Base-by-base conservation (phyloP, 1,140 invertebrate genomes). In the Lepeophtheirus salmonis region DNA sequence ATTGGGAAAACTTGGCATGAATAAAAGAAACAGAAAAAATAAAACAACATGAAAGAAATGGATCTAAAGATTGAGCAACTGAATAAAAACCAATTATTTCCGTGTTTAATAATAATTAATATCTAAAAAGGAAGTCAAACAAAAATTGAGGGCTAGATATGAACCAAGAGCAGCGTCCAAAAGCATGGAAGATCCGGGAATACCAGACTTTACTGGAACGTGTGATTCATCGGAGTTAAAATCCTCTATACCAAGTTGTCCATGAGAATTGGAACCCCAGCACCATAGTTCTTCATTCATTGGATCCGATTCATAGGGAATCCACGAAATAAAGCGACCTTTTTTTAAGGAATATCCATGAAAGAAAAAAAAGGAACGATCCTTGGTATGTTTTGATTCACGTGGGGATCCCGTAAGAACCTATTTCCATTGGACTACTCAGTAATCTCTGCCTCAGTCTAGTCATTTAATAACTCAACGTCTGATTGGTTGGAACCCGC, bases 241-340 rank as follows among this genome's bases (percentile, higher is more conserved):
- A 22, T 16, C 16, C 21, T 50, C 59, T 16, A 55, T 3, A 2
- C 50, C 59, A 10, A 61, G 25, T 24, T 61, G 59, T 10, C 59
- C 59, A 16, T 61, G 50, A 41, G 16, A 21, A 25, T 61, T 61
- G 14, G 59, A 48, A 1, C 59, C 59, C 59, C 59, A 61, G 3
- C 2, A 22, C 2, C 14, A 61, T 14, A 61, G 21, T 21, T 52
- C 50, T 16, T 12, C n/a, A 52, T 52, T 52, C n/a, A 22, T 52
- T 41, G 30, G 30, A n/a, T n/a, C 30, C 30, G 30, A 41, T 41
- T 41, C 30, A 41, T 6, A 41, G 30, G 30, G 30, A 41, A 41
- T 41, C 30, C 30, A 41, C 30, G 30, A 41, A 41, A 41, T 41
- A 41, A 41, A 41, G 30, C 30, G 30, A 41, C 30, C 30, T 41